Base-by-base conservation (phyloP, 1,140 invertebrate species). In the Drosophila guanche region DNA sequence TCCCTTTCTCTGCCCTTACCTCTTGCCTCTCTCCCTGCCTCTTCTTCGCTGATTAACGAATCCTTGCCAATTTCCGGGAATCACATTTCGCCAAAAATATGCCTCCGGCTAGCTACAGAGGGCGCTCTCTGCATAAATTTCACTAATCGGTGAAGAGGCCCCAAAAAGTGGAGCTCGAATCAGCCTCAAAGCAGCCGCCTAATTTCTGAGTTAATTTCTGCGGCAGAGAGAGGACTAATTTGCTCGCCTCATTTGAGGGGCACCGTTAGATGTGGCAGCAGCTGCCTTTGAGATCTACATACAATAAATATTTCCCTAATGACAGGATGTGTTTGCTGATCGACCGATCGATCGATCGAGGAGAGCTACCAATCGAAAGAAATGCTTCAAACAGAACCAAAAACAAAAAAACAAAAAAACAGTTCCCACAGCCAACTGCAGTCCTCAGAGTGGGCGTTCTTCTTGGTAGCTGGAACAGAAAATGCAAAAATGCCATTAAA, bases 61-160 rank as follows among this genome's bases (percentile, higher is more conserved):
- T 88, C 83, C 83, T 88, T 88, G 83, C 83, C 78, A 88, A 88
- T 88, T 88, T 88, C 83, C 84, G 84, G 83, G 83, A 88, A 88
- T 71, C 61, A 83, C 69, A 78, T 83, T 88, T 88, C 65, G 33
- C 73, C 61, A 65, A 63, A 33, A 29, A 43, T 20, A 41, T 33
- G 71, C 66, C 47, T 68, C 76, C 40, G 55, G 52, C 67, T 27
- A 76, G 55, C 83, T 75, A 84, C 84, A 88, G 83, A 88, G 83
- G 83, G 83, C 83, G 81, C 83, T 88, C 33, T 33, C 48, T 56
- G 66, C 69, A 75, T 65, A 76, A 63, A 83, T 80, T 72, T 62
- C 56, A 40, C 60, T 75, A 75, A 79, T 76, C 69, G 65, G 59
- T 2, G 33, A 4, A 37, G 33, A 27, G 33, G 52, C 45, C 37